phyloP scores from a whole-genome alignment of 2,888 invertebrate species.

The Mythimna pallens region DNA sequence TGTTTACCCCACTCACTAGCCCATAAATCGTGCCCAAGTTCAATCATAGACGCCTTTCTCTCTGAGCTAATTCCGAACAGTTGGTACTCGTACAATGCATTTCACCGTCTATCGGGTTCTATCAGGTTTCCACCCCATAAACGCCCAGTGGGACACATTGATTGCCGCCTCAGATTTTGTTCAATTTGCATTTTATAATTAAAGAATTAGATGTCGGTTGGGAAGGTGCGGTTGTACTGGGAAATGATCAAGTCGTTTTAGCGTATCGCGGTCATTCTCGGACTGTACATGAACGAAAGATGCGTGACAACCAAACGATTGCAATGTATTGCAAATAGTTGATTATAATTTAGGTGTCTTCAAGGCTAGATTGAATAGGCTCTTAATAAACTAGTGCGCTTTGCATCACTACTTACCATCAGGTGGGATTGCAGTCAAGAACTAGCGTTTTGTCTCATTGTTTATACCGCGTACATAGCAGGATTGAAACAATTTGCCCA shows the following conservation, averaged over 20 bases:
- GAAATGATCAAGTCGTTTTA: slow-evolving; percentile 24
- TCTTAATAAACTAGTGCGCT: too few species aligned
- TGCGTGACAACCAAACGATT: too few species aligned
- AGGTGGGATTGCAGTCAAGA: too few species aligned
- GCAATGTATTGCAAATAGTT: too few species aligned
- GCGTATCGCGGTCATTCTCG: background rate
- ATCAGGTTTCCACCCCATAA: slow-evolving; percentile 85
- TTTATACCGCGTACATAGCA: too few species aligned
- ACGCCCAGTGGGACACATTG: slow-evolving; percentile 80
- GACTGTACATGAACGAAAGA: too few species aligned
- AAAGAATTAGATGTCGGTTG: slow-evolving; percentile 81
- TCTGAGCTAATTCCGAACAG: slow-evolving; percentile 68
- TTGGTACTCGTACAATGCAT: slow-evolving; percentile 70
- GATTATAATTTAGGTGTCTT: too few species aligned
- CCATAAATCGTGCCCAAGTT: slow-evolving; percentile 26
- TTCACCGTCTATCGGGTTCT: slow-evolving; percentile 78
- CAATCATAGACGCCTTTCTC: slow-evolving; percentile 49
- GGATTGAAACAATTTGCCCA: too few species aligned
- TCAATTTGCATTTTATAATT: slow-evolving; percentile 90
- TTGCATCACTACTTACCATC: too few species aligned
- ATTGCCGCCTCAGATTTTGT: slow-evolving; percentile 76
- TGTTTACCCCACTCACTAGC: slow-evolving; percentile 1
- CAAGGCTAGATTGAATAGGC: too few species aligned
- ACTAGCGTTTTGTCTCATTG: too few species aligned
- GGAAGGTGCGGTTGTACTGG: slow-evolving; percentile 20